phyloP scores from a whole-genome alignment of 2,888 invertebrate genomes.

The Odontocolon sp. region DNA sequence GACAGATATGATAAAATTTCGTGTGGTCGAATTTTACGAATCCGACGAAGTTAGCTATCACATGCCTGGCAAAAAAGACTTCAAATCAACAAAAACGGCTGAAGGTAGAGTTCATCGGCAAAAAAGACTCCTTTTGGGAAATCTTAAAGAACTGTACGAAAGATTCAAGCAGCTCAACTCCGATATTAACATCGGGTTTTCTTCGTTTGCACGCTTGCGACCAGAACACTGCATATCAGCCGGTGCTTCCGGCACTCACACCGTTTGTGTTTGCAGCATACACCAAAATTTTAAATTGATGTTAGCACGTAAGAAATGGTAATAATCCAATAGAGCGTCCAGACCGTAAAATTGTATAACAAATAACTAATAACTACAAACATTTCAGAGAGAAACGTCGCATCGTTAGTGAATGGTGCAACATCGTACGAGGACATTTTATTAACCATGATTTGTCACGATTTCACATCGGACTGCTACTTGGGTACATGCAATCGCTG shows the following conservation, averaged over 20 bases:
- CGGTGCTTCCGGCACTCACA: constrained; percentile 61
- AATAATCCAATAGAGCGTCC: background rate
- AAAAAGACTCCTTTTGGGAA: background rate
- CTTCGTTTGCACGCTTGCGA: background rate
- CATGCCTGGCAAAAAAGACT: background rate
- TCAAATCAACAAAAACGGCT: background rate
- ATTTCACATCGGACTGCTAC: constrained; percentile 17
- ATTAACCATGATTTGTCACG: constrained; percentile 6
- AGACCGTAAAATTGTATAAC: background rate
- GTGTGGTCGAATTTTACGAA: constrained; percentile 1
- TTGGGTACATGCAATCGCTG: constrained; percentile 42
- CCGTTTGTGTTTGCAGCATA: constrained; percentile 63
- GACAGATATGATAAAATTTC: background rate
- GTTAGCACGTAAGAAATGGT: constrained; percentile 48
- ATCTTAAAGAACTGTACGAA: constrained; percentile 4
- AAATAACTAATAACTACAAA: too few relatives aligned
- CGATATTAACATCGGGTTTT: background rate
- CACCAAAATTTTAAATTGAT: constrained; percentile 64
- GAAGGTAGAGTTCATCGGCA: background rate
- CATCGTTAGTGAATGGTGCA: too few relatives aligned
- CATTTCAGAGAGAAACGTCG: too few relatives aligned
- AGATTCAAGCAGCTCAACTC: background rate
- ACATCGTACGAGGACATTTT: constrained; percentile 30
- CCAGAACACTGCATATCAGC: constrained; percentile 58
- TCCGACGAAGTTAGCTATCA: background rate